Evolutionary conservation across 2,113 vertebrate genomes (phyloP).

Genomic region (Rafetus swinhoei): DNA sequence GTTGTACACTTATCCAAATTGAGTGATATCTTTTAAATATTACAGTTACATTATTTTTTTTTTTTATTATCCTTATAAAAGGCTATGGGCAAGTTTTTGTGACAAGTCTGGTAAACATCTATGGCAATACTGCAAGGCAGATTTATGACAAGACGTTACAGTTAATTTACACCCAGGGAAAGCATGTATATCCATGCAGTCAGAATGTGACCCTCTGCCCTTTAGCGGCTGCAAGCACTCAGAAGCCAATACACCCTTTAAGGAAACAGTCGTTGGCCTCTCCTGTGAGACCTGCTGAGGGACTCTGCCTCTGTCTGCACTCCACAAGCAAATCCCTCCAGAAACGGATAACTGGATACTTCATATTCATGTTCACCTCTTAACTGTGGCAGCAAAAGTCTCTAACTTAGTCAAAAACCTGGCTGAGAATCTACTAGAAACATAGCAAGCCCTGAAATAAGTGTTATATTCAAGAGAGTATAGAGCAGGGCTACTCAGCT

Average conservation of each 20-base stretch:
- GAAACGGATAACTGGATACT: not conserved
- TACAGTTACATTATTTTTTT: not conserved
- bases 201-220: not conserved
- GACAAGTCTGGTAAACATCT: not conserved
- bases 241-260: not conserved
- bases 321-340: not conserved
- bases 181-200: not conserved
- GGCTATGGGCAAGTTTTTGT: not conserved
- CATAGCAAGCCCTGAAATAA: slow-evolving; percentile 21
- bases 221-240: not conserved
- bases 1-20: not conserved
- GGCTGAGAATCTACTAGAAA: slow-evolving; percentile 6
- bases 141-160: not conserved
- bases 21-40: not conserved
- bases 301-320: not conserved
- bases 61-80: not conserved
- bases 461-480: too few species aligned
- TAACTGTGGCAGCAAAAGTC: slow-evolving; percentile 6
- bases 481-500: too few species aligned
- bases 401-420: not conserved
- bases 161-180: not conserved
- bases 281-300: not conserved
- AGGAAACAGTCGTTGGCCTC: slow-evolving; percentile 1
- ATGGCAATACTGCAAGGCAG: not conserved
- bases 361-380: slow-evolving; percentile 12